Evolutionary conservation across 2,888 invertebrate genomes (phyloP).

Genomic region (Pheosia tremula): DNA sequence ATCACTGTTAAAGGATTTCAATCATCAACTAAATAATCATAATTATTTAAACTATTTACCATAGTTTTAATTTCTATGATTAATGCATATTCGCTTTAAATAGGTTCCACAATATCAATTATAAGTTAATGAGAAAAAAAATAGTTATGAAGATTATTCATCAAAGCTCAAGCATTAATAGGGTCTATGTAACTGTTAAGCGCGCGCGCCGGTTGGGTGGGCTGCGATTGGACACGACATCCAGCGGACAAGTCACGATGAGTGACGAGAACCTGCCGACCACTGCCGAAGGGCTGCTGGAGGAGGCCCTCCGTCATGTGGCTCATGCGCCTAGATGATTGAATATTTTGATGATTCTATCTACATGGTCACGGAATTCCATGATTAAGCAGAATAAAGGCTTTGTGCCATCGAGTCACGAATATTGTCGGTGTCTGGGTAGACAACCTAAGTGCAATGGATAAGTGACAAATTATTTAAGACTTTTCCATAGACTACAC

Average conservation of each 20-base stretch:
- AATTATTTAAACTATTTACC: not conserved
- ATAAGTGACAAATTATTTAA: too few relatives aligned
- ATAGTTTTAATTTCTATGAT: slow-evolving; percentile 15
- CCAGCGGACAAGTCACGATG: slow-evolving; percentile 63
- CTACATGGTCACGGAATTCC: slow-evolving; percentile 7
- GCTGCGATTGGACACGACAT: slow-evolving; percentile 56
- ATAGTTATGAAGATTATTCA: slow-evolving; percentile 34
- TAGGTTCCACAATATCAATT: slow-evolving; percentile 29
- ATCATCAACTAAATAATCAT: not conserved
- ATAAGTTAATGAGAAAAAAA: slow-evolving; percentile 21
- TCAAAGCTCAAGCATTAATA: not conserved
- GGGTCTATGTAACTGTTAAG: slow-evolving; percentile 50
- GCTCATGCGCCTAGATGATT: slow-evolving; percentile 30
- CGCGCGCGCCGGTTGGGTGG: slow-evolving; percentile 62
- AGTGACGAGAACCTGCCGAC: slow-evolving; percentile 65
- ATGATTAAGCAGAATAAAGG: too few relatives aligned
- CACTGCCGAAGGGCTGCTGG: slow-evolving; percentile 39
- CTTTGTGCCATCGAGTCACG: too few relatives aligned
- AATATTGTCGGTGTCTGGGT: too few relatives aligned
- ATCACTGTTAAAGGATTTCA: not conserved
- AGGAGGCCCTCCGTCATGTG: slow-evolving; percentile 13
- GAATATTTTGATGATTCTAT: slow-evolving; percentile 34
- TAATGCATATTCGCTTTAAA: slow-evolving; percentile 30
- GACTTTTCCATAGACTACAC: too few relatives aligned
- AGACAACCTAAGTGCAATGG: too few relatives aligned